Conservation (phyloP, 1,140 invertebrate species). For the Xylocopa sonorina region DNA sequence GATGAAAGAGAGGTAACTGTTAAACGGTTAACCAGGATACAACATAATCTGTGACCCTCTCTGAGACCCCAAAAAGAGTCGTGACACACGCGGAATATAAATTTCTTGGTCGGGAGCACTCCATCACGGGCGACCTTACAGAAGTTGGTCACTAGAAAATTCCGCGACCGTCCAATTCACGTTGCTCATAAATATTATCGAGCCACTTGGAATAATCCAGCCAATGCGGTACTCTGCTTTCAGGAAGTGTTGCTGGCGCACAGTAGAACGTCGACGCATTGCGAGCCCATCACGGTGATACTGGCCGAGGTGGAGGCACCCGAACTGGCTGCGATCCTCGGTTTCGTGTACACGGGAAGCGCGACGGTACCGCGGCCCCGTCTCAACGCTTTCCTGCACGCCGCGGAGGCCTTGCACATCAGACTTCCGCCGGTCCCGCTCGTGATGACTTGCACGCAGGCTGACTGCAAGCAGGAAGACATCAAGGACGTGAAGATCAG, state of each 20-base stretch:
- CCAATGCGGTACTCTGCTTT: slow-evolving; percentile 37
- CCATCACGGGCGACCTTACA: background rate
- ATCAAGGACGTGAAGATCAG: slow-evolving; percentile 67
- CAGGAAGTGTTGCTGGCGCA: slow-evolving; percentile 81
- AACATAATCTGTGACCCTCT: background rate
- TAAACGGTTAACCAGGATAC: background rate
- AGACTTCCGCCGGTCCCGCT: slow-evolving; percentile 68
- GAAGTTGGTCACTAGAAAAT: slow-evolving; percentile 10
- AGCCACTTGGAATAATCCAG: background rate
- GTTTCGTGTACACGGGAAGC: slow-evolving; percentile 85
- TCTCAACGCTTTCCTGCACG: slow-evolving; percentile 82
- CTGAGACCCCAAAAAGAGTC: background rate
- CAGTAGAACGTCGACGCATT: slow-evolving; percentile 78
- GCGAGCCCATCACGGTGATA: slow-evolving; percentile 82
- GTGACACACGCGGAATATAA: slow-evolving; percentile 11
- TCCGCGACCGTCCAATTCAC: background rate
- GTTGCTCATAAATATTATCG: slow-evolving; percentile 8
- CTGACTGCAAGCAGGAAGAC: slow-evolving; percentile 67
- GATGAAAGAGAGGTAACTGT: background rate
- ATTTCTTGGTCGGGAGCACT: background rate
- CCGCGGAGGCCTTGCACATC: slow-evolving; percentile 83
- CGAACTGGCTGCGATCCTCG: slow-evolving; percentile 83
- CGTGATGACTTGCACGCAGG: slow-evolving; percentile 41
- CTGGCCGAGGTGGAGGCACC: slow-evolving; percentile 83
- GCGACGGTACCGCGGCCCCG: slow-evolving; percentile 82